Evolutionary conservation across 2,888 invertebrate genomes (phyloP).

Genomic region (Andrena bicolor): DNA sequence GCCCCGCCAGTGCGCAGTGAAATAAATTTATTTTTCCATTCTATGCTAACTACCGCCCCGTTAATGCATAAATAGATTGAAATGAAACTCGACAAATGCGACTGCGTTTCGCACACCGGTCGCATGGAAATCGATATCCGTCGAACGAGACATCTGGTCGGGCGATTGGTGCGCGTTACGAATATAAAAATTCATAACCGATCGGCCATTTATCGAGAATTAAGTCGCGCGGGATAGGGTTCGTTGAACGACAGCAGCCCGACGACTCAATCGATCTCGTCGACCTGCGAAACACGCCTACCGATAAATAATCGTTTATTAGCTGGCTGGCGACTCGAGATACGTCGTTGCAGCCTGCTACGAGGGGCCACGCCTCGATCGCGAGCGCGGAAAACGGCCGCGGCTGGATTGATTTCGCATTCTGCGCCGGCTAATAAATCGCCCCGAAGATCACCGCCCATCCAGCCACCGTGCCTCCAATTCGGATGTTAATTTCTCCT

Average conservation of each 20-base stretch:
- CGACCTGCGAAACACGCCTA: conserved; percentile 65
- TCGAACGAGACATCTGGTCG: conserved; percentile 48
- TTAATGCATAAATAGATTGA: neutral
- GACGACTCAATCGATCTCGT: conserved; percentile 67
- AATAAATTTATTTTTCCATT: conserved; percentile 7
- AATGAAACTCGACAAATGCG: conserved; percentile 7
- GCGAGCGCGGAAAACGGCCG: conserved; percentile 15
- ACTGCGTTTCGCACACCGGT: neutral
- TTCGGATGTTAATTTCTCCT: conserved; percentile 53
- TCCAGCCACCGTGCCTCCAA: conserved; percentile 17
- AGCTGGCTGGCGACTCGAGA: conserved; percentile 45
- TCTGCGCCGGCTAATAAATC: conserved; percentile 55
- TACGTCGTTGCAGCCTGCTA: conserved; percentile 6
- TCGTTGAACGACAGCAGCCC: conserved; percentile 32
- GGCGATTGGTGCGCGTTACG: conserved; percentile 3
- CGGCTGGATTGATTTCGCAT: conserved; percentile 53
- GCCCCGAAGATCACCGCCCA: conserved; percentile 51
- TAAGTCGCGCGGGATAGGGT: conserved; percentile 31
- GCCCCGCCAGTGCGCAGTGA: neutral
- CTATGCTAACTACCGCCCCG: neutral
- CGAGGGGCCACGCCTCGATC: conserved; percentile 59
- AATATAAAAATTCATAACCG: conserved; percentile 60
- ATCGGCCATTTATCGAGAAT: conserved; percentile 24
- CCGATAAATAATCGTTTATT: conserved; percentile 76
- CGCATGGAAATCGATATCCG: neutral